Evolutionary conservation across 2,888 invertebrate species (phyloP).

Genomic region (Acrobasis consociella): DNA sequence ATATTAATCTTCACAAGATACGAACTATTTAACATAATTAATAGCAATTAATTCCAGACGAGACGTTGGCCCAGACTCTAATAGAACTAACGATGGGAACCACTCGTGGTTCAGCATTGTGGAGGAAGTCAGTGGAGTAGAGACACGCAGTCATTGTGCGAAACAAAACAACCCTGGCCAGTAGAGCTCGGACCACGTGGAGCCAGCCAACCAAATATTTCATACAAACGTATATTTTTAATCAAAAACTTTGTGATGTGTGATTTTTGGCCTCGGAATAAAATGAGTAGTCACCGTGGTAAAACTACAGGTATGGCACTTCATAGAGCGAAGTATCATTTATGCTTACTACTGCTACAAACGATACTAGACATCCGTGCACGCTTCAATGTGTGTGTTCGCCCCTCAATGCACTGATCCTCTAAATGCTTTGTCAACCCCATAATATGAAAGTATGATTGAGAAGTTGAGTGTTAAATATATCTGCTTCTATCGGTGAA

Average conservation of each 20-base stretch:
- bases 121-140: slow-evolving; percentile 17
- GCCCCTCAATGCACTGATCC: no score
- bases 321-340: no score
- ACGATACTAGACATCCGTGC: no score
- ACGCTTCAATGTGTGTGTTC: no score
- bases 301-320: no score
- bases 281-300: no score
- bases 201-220: slow-evolving; percentile 33
- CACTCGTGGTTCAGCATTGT: not conserved
- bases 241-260: no score
- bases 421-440: no score
- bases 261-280: no score
- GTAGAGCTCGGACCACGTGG: slow-evolving; percentile 55
- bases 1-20: not conserved
- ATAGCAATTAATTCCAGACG: not conserved
- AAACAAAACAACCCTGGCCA: slow-evolving; percentile 46
- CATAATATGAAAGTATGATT: no score
- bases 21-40: not conserved
- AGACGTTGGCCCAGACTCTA: not conserved
- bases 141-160: slow-evolving; percentile 38
- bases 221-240: not conserved
- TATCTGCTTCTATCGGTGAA: not conserved
- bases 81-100: not conserved
- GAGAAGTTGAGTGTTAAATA: no score
- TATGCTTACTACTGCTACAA: no score